Conservation (phyloP, 2,888 invertebrate species). For the Lasioglossum calceatum region DNA sequence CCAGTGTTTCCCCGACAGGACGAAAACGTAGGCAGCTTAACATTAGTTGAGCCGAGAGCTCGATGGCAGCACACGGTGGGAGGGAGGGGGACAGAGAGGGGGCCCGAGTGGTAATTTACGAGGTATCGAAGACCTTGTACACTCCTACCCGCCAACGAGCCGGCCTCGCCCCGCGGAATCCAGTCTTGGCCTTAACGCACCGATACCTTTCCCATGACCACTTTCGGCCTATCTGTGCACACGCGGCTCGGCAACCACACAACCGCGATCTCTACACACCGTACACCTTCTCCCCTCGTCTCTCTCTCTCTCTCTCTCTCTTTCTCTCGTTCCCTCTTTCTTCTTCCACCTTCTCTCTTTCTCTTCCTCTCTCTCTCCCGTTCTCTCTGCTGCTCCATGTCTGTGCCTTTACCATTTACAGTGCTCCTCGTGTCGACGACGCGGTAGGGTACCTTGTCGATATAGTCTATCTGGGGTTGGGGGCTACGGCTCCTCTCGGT, state of each 20-base stretch:
- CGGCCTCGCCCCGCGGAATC: slow-evolving; percentile 81
- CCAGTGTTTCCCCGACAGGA: slow-evolving; percentile 74
- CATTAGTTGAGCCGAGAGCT: slow-evolving; percentile 67
- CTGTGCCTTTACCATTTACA: slow-evolving; percentile 73
- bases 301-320: neutral
- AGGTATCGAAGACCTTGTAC: slow-evolving; percentile 84
- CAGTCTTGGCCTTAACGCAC: slow-evolving; percentile 80
- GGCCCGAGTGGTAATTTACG: slow-evolving; percentile 82
- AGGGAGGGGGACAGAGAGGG: slow-evolving; percentile 33
- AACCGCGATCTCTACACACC: slow-evolving; percentile 19
- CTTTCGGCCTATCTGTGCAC: slow-evolving; percentile 74
- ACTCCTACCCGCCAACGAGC: slow-evolving; percentile 82
- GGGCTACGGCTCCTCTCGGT: slow-evolving; percentile 14
- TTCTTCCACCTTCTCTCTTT: neutral
- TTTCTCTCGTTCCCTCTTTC: neutral
- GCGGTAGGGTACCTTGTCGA: slow-evolving; percentile 74
- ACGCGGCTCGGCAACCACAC: slow-evolving; percentile 33
- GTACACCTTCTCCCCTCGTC: neutral
- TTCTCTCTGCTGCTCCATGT: slow-evolving; percentile 23
- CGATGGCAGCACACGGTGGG: slow-evolving; percentile 49
- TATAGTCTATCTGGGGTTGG: slow-evolving; percentile 68
- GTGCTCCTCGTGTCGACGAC: slow-evolving; percentile 71
- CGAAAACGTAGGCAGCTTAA: slow-evolving; percentile 77
- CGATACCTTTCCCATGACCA: slow-evolving; percentile 79
- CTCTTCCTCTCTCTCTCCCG: neutral